Percentiles rank a stretch among this genome's conserved stretches.
Conservation (phyloP, 2,888 invertebrate species). For the Tetrapedia diversipes region DNA sequence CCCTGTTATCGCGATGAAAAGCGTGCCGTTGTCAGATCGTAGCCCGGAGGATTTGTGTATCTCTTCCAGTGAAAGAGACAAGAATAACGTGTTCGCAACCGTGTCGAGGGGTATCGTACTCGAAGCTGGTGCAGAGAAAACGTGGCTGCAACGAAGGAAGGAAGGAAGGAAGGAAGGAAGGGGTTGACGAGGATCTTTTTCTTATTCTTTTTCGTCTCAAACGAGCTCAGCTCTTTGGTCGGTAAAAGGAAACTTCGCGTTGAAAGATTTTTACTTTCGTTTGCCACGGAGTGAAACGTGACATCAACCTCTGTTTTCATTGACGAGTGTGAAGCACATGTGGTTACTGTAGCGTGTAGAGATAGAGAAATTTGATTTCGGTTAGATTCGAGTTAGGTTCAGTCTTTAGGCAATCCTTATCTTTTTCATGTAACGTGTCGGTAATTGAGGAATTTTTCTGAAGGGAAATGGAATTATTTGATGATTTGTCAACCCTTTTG, state of each 20-base stretch:
- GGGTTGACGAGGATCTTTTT: background rate
- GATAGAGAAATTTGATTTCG: background rate
- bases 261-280: background rate
- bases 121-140: background rate
- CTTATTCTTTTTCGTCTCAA: background rate
- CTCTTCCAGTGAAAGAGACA: background rate
- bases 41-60: background rate
- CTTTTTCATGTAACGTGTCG: too few relatives aligned
- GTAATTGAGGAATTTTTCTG: too few relatives aligned
- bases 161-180: background rate
- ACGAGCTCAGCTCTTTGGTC: background rate
- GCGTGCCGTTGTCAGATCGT: background rate
- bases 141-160: background rate
- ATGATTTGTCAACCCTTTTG: conserved; percentile 3
- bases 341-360: background rate
- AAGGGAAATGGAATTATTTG: background rate
- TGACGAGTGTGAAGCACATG: background rate
- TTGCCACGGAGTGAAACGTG: conserved; percentile 7
- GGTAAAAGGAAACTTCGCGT: conserved; percentile 2
- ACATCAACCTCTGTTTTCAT: conserved; percentile 7
- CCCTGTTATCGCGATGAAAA: conserved; percentile 27
- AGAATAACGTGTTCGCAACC: conserved; percentile 13
- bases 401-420: conserved; percentile 19
- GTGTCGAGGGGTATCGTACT: conserved; percentile 1
- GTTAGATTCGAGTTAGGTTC: background rate